Evolutionary conservation across 2,888 invertebrate species (phyloP).

Genomic region (Cerceris rybyensis): DNA sequence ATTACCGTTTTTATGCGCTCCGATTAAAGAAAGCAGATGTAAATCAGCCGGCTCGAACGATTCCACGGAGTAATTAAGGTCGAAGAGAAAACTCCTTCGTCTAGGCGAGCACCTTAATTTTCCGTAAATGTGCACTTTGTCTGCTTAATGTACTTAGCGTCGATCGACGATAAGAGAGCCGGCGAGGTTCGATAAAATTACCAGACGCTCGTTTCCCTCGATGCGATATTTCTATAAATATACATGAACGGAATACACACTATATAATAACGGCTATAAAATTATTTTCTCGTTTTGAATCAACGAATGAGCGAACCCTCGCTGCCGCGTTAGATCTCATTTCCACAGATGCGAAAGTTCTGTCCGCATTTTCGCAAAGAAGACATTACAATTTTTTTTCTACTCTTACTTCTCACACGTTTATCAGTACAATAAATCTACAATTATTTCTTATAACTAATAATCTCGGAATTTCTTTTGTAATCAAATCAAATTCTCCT

Average conservation of each 20-base stretch:
- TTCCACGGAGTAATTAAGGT: slow-evolving; percentile 38
- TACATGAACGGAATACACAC: not conserved
- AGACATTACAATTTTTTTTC: too few relatives aligned
- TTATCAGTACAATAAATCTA: too few relatives aligned
- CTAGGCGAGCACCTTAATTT: slow-evolving; percentile 48
- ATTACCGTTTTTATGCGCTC: slow-evolving; percentile 29
- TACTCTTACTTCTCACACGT: too few relatives aligned
- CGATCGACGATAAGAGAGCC: slow-evolving; percentile 55
- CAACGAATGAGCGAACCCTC: not conserved
- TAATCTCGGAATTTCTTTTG: too few relatives aligned
- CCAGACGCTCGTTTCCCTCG: slow-evolving; percentile 25
- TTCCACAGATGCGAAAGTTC: not conserved
- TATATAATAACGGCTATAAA: not conserved
- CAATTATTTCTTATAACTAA: too few relatives aligned
- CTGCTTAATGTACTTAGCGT: slow-evolving; percentile 26
- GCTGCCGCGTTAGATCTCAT: not conserved
- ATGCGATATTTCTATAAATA: not conserved
- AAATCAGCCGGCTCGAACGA: slow-evolving; percentile 31
- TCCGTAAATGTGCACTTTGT: slow-evolving; percentile 47
- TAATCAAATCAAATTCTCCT: too few relatives aligned
- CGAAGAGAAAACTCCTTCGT: slow-evolving; percentile 27
- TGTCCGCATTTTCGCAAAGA: not conserved
- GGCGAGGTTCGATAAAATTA: slow-evolving; percentile 8
- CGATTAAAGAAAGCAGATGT: slow-evolving; percentile 29
- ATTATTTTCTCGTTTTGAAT: not conserved